Conservation (phyloP, 2,888 invertebrate species). For the Clivina fossor region DNA sequence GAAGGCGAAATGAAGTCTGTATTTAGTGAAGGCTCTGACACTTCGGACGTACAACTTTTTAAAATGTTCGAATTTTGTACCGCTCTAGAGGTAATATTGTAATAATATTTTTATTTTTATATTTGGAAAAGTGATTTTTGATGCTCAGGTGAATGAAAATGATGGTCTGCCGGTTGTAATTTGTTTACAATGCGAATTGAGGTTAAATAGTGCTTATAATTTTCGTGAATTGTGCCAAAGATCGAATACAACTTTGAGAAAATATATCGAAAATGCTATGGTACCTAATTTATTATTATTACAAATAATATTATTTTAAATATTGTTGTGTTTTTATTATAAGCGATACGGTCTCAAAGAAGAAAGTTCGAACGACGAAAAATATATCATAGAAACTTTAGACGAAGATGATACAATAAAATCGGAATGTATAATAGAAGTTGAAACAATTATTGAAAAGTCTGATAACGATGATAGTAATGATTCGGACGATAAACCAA, state of each 20-base stretch:
- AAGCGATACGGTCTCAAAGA: conserved; percentile 24
- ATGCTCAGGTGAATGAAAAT: conserved; percentile 38
- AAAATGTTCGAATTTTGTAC: conserved; percentile 40
- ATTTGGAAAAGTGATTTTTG: conserved; percentile 1
- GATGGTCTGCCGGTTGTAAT: conserved; percentile 40
- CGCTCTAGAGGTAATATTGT: conserved; percentile 29
- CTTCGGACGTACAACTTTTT: conserved; percentile 34
- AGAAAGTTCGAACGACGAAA: conserved; percentile 22
- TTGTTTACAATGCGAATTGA: conserved; percentile 43
- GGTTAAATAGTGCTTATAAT: conserved; percentile 42
- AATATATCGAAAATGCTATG: conserved; percentile 28
- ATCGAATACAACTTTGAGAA: conserved; percentile 40
- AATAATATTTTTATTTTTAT: conserved; percentile 40
- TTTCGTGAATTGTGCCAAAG: conserved; percentile 43
- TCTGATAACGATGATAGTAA: conserved; percentile 23
- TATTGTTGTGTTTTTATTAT: conserved; percentile 6
- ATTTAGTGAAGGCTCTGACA: conserved; percentile 35
- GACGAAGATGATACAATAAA: conserved; percentile 13
- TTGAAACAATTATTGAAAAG: conserved; percentile 13
- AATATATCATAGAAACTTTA: conserved; percentile 31
- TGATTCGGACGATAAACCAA: conserved; percentile 26
- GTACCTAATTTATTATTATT: not conserved
- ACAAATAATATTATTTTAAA: not conserved
- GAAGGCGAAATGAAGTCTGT: conserved; percentile 40
- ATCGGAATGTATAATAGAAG: conserved; percentile 17